These are phyloP conservation scores for Galerucella calmariensis DNA, from an alignment of 2,888 invertebrate genomes.

Conservation along the genomic window DNA sequence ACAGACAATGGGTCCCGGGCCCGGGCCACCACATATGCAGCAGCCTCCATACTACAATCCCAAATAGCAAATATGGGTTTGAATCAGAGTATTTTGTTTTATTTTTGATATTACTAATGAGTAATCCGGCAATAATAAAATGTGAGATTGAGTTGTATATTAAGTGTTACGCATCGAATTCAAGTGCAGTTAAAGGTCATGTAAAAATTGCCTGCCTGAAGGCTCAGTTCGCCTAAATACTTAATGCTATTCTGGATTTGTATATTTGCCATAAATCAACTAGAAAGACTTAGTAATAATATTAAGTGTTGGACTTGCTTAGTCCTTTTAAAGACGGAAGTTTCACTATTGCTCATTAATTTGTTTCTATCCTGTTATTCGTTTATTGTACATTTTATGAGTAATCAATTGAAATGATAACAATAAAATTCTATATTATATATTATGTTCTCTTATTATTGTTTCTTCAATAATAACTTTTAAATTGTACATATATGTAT, in stretches of 20 bases:
- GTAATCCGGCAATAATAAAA: constrained; percentile 64
- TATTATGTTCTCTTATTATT: constrained; percentile 51
- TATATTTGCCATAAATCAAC: constrained; percentile 63
- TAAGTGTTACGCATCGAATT: constrained; percentile 63
- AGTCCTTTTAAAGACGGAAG: constrained; percentile 63
- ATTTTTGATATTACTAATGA: constrained; percentile 65
- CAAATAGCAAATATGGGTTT: constrained; percentile 63
- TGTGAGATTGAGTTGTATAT: constrained; percentile 61
- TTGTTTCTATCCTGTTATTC: constrained; percentile 67
- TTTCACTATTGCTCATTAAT: constrained; percentile 66
- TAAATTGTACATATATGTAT: neutral
- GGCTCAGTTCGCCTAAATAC: constrained; percentile 60
- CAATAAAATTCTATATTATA: constrained; percentile 67
- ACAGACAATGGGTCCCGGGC: constrained; percentile 64
- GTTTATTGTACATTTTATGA: constrained; percentile 67
- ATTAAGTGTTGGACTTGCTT: constrained; percentile 59
- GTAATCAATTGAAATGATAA: constrained; percentile 65
- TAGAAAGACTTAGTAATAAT: constrained; percentile 54
- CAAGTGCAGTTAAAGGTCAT: constrained; percentile 64
- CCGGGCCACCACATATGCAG: constrained; percentile 66
- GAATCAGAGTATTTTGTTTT: constrained; percentile 63
- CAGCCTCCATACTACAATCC: constrained; percentile 66
- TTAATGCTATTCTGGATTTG: constrained; percentile 64
- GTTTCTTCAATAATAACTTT: constrained; percentile 8
- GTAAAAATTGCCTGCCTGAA: constrained; percentile 62